Evolutionary conservation across 2,797 vertebrate species (phyloP).

Genomic region (Champsocephalus gunnari): DNA sequence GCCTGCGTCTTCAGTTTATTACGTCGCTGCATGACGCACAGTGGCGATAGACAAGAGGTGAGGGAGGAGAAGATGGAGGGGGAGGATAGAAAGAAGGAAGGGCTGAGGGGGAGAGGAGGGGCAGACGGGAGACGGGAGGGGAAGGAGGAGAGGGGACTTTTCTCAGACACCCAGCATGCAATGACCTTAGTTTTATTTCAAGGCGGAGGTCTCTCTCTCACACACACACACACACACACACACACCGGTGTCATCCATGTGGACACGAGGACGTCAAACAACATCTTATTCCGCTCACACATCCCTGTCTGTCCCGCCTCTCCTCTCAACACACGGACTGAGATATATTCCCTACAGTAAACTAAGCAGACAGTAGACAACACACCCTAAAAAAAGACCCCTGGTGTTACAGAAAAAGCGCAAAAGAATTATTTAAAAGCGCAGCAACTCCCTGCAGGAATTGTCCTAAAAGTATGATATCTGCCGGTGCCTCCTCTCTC

Average conservation of each 20-base stretch:
- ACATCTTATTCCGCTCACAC: conserved; percentile 67
- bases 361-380: conserved; percentile 19
- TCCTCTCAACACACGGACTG: conserved; percentile 25
- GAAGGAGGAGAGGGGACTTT: conserved; percentile 40
- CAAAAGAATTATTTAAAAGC: not conserved
- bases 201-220: conserved; percentile 48
- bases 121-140: not conserved
- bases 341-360: conserved; percentile 43
- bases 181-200: conserved; percentile 77
- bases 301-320: conserved; percentile 60
- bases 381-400: not conserved
- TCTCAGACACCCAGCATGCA: conserved; percentile 64
- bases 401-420: not conserved
- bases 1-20: conserved; percentile 66
- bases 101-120: conserved; percentile 1
- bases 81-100: not conserved
- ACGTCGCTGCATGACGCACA: conserved; percentile 75
- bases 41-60: conserved; percentile 36
- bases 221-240: conserved; percentile 26
- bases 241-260: conserved; percentile 63
- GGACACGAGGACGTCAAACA: conserved; percentile 51
- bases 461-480: not conserved
- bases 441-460: conserved; percentile 37
- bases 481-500: not conserved
- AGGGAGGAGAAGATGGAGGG: conserved; percentile 1